Evolutionary conservation across 1,140 invertebrate species (phyloP).

Genomic region (Aphelinus atriplicis): DNA sequence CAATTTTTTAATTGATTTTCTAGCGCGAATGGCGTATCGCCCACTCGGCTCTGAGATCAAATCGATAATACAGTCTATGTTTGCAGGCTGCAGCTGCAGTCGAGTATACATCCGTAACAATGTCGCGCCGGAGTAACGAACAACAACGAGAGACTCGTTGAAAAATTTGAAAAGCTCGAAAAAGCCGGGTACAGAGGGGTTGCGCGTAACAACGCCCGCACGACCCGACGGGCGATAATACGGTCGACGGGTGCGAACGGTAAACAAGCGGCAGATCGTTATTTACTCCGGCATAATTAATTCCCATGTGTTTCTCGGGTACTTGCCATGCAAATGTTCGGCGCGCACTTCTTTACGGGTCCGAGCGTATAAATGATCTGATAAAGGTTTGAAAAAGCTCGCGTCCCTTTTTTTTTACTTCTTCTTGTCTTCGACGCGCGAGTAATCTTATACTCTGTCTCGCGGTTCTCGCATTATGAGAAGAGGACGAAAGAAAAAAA

Average conservation of each 20-base stretch:
- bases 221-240: too few relatives aligned
- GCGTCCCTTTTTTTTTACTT: not conserved
- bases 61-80: too few relatives aligned
- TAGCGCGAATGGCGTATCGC: too few relatives aligned
- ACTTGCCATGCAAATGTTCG: slow-evolving; percentile 55
- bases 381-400: slow-evolving; percentile 53
- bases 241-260: slow-evolving; percentile 22
- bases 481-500: slow-evolving; percentile 5
- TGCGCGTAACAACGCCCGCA: not conserved
- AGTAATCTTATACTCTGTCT: slow-evolving; percentile 31
- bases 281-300: slow-evolving; percentile 58
- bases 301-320: slow-evolving; percentile 52
- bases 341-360: slow-evolving; percentile 53
- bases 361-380: slow-evolving; percentile 58
- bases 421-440: not conserved
- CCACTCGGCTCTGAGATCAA: too few relatives aligned
- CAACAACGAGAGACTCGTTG: not conserved
- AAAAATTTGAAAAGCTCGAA: not conserved
- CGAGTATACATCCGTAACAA: not conserved
- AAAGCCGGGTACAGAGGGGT: slow-evolving; percentile 31
- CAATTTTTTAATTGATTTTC: too few relatives aligned
- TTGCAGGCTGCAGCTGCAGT: too few relatives aligned
- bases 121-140: not conserved
- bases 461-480: slow-evolving; percentile 22
- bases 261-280: slow-evolving; percentile 48